phyloP scores from a whole-genome alignment of 2,797 vertebrate genomes.

The Loriculus beryllinus region DNA sequence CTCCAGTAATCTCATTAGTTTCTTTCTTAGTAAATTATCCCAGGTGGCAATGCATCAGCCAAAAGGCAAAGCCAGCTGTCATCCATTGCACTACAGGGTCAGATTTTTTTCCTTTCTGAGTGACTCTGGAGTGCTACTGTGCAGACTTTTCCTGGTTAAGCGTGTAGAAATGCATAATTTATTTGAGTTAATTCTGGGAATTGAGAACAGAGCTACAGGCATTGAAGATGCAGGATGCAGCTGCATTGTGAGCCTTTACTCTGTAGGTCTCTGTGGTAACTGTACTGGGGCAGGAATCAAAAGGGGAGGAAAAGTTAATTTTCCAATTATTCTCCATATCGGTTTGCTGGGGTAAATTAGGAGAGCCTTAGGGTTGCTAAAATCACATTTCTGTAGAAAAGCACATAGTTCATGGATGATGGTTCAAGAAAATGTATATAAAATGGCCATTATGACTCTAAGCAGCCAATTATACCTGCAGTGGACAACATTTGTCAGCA shows the following conservation, averaged over 20 bases:
- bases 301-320: not conserved
- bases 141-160: not conserved
- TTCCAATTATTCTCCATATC: not conserved
- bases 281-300: not conserved
- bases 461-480: not conserved
- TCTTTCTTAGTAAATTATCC: slow-evolving; percentile 29
- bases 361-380: slow-evolving; percentile 9
- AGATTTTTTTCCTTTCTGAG: not conserved
- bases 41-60: slow-evolving; percentile 12
- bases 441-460: not conserved
- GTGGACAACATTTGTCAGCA: slow-evolving; percentile 7
- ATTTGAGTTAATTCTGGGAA: slow-evolving; percentile 47
- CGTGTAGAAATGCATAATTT: slow-evolving; percentile 36
- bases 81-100: not conserved
- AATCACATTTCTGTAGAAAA: slow-evolving; percentile 1
- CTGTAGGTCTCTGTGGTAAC: not conserved
- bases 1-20: slow-evolving; percentile 34
- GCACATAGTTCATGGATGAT: not conserved
- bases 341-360: not conserved
- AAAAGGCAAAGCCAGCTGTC: slow-evolving; percentile 17
- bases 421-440: not conserved
- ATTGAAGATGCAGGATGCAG: not conserved
- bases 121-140: not conserved
- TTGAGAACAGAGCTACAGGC: not conserved
- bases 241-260: not conserved